Conservation (phyloP, 2,797 vertebrate species). For the Enteromius thamalakanensis region DNA sequence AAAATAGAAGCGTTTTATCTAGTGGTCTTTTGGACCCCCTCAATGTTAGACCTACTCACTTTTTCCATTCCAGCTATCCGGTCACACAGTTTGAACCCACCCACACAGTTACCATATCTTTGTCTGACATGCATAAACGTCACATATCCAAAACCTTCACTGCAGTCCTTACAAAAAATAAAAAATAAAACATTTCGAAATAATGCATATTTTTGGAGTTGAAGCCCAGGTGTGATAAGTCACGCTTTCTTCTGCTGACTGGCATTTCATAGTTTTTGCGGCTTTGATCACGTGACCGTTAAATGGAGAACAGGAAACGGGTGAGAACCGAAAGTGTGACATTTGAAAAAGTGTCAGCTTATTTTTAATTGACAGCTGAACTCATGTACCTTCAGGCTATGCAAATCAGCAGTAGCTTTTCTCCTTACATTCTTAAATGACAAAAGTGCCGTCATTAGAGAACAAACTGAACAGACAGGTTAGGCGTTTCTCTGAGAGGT, state of each 20-base stretch:
- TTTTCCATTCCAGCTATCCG: conserved; percentile 19
- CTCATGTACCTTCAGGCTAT: neutral
- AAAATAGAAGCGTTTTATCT: neutral
- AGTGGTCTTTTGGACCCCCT: neutral
- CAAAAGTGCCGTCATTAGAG: neutral
- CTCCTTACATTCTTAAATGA: neutral
- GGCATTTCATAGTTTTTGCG: conserved; percentile 4
- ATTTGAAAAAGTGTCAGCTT: conserved; percentile 42
- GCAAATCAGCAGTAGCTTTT: neutral
- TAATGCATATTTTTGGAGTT: neutral
- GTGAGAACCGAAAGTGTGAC: conserved; percentile 48
- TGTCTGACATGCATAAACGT: neutral
- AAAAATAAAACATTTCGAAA: neutral
- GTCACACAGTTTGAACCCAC: neutral
- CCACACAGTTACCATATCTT: conserved; percentile 24
- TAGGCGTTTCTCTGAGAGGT: neutral
- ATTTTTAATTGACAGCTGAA: conserved; percentile 2
- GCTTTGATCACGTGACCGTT: conserved; percentile 19
- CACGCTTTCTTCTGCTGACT: neutral
- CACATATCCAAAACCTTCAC: conserved; percentile 19
- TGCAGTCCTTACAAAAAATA: conserved; percentile 2
- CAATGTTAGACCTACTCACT: neutral
- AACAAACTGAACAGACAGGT: neutral
- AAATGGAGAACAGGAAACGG: conserved; percentile 45
- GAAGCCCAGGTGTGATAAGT: neutral